A percentile compares a stretch with the other conserved stretches of the same genome.
phyloP scores from a whole-genome alignment of 92 coral and sea anemone genomes.

The Metridium senile region DNA sequence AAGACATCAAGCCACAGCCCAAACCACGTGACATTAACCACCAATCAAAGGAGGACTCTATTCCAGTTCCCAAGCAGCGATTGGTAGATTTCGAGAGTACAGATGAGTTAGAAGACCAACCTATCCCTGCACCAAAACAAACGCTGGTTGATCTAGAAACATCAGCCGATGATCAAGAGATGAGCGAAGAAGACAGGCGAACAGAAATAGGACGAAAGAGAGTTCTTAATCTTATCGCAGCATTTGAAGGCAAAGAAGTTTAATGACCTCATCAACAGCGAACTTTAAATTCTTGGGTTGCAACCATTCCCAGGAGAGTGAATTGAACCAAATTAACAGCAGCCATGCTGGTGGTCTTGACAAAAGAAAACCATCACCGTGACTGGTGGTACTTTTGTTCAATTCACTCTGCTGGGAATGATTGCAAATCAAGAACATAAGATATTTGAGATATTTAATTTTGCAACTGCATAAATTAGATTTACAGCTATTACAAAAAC shows the following conservation, averaged over 20 bases:
- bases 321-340: no score
- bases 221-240: slow-evolving; percentile 69
- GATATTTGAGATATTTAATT: no score
- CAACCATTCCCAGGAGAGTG: no score
- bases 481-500: no score
- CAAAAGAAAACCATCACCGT: no score
- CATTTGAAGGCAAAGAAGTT: slow-evolving; percentile 71
- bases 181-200: slow-evolving; percentile 23
- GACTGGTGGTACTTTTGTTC: no score
- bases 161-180: background rate
- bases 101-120: background rate
- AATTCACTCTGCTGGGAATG: no score
- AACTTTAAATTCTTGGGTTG: no score
- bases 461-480: no score
- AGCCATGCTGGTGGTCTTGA: no score
- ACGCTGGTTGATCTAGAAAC: background rate
- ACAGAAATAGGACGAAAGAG: slow-evolving; percentile 52
- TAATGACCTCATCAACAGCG: slow-evolving; percentile 8
- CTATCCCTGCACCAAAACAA: slow-evolving; percentile 6
- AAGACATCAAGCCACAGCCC: slow-evolving; percentile 3
- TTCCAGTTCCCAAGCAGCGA: background rate
- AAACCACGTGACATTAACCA: slow-evolving; percentile 15
- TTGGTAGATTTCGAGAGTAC: background rate
- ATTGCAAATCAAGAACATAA: no score
- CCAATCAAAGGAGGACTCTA: background rate